Base-by-base conservation (phyloP, 2,888 invertebrate species). In the Pyrochroa serraticornis region DNA sequence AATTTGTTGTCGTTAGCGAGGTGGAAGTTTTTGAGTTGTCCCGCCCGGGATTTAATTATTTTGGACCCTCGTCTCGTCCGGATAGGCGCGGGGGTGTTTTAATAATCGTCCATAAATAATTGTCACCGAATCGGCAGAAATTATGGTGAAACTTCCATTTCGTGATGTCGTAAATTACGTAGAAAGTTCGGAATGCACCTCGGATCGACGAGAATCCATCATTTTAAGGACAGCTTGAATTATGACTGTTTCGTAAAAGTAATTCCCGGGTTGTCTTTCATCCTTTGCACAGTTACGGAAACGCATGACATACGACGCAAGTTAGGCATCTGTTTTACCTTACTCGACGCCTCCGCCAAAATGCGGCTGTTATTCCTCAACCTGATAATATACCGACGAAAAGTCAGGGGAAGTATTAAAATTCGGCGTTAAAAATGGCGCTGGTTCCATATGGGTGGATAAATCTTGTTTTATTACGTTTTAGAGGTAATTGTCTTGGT, bases 161-260 rank as follows among this genome's bases (percentile, higher is more conserved):
- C 34, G 56, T 32, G 22, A 43, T 51, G 45, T 45, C 37, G 39
- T 37, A 46, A 46, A 58, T 22, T 22, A 22, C 22, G 22, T 3
- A 5, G 22, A 22, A 22, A 22, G 22, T 22, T 22, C 22, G 22
- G 22, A 22, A 22, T 22, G 22, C 22, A 22, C 22, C 3, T 5
- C 22, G 45, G 53, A 52, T 58, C 47, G 41, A 37, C 30, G 41
- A 58, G 45, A 52, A 58, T 52, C 58, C 58, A 58, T 58, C 58
- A 58, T 58, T 52, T 41, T 6, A 1, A 31, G 33, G 7, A 22
- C 38, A 10, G 39, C 35, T 36, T 54, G 58, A 58, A 33, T 54
- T 54, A 58, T 45, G 45, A 42, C 37, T 49, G 58, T 58, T 58
- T 48, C 39, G 54, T 10, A 42, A 7, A 47, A 55, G 42, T 55